phyloP scores from a whole-genome alignment of 30 jellyfish, hydroid and myxozoan species.

The Aurelia coerulea region DNA sequence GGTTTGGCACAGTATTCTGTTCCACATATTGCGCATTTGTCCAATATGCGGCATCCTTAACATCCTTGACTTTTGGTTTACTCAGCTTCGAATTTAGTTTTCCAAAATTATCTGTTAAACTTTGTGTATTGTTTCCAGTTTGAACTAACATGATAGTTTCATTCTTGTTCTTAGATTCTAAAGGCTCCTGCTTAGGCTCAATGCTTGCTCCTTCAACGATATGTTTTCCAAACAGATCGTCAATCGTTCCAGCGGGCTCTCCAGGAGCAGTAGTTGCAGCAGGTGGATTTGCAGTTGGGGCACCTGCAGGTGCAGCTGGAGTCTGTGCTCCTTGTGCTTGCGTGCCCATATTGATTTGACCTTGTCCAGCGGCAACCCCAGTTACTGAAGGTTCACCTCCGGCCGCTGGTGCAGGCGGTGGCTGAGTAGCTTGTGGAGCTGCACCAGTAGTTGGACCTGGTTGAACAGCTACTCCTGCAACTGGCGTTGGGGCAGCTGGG shows the following conservation, averaged over 20 bases:
- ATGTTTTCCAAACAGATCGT: conserved; percentile 62
- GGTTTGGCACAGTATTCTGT: not conserved
- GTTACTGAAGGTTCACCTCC: conserved; percentile 15
- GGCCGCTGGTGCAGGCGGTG: conserved; percentile 8
- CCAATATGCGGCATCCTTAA: not conserved
- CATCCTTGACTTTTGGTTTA: not conserved
- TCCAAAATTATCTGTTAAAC: not conserved
- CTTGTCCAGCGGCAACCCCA: conserved; percentile 31
- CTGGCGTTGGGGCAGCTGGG: conserved; percentile 3
- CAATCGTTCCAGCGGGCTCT: not conserved
- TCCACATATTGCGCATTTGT: not conserved
- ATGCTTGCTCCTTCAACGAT: conserved; percentile 35
- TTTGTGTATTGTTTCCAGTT: conserved; percentile 56
- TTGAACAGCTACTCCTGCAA: conserved; percentile 20
- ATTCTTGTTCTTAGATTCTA: not conserved
- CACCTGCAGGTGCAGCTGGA: not conserved
- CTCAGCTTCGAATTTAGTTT: not conserved
- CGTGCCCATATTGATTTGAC: not conserved
- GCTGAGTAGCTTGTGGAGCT: conserved; percentile 1
- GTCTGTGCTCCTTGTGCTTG: conserved; percentile 6
- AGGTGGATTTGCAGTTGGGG: not conserved
- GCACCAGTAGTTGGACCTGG: conserved; percentile 27
- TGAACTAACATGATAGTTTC: conserved; percentile 50
- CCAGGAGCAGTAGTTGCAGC: conserved; percentile 15
- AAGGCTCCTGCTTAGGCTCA: not conserved